Percentiles rank a stretch among this genome's conserved stretches.
Conservation (phyloP, 2,888 invertebrate species). For the Trissoscelio sp. region DNA sequence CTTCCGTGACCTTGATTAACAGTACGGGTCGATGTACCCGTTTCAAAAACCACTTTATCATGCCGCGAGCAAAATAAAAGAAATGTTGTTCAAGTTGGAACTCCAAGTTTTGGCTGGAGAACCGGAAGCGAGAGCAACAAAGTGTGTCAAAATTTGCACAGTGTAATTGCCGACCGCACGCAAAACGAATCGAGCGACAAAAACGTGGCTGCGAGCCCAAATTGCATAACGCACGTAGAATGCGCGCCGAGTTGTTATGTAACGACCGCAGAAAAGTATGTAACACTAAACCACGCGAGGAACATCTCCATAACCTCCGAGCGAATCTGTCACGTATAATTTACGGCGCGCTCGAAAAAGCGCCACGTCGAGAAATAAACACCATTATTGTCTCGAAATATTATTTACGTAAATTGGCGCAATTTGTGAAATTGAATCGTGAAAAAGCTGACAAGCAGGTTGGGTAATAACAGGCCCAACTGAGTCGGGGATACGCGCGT, state of each 20-base stretch:
- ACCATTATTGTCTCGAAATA: conserved; percentile 51
- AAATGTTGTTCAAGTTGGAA: not conserved
- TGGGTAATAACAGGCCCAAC: conserved; percentile 58
- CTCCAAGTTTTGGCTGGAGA: not conserved
- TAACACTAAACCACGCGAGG: conserved; percentile 37
- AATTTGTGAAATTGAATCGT: conserved; percentile 64
- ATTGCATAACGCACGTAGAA: conserved; percentile 50
- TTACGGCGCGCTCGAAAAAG: conserved; percentile 60
- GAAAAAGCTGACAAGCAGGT: conserved; percentile 64
- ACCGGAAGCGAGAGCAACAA: conserved; percentile 9
- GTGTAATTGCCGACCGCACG: conserved; percentile 8
- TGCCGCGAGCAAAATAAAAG: not conserved
- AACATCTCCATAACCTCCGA: conserved; percentile 57
- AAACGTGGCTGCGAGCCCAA: conserved; percentile 18
- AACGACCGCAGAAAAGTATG: conserved; percentile 50
- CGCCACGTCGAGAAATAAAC: conserved; percentile 55
- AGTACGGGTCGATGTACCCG: conserved; percentile 35
- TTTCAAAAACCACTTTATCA: conserved; percentile 25
- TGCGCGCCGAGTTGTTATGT: conserved; percentile 29
- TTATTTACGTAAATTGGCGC: conserved; percentile 56
- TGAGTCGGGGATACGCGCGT: conserved; percentile 18
- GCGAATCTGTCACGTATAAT: conserved; percentile 60
- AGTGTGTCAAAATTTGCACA: conserved; percentile 2
- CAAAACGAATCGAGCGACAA: conserved; percentile 14
- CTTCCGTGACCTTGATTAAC: conserved; percentile 45